Evolutionary conservation across 2,797 vertebrate species (phyloP), one percentile per base, ranked within the genome.

Genomic region (Muscicapa comitata): DNA sequence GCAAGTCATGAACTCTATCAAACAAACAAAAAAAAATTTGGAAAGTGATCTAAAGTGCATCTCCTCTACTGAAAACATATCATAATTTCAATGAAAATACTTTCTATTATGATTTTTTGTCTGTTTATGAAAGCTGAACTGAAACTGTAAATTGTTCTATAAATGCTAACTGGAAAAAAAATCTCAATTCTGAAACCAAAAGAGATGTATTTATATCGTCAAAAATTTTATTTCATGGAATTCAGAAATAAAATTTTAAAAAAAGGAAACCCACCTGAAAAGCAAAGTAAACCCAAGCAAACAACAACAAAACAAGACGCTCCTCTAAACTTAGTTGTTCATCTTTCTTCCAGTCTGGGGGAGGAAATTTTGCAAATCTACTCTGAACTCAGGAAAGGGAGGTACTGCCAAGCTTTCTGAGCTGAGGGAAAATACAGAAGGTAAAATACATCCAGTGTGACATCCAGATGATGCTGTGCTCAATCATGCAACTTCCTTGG

Each of bases 211-310:
- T 35, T 58, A 20, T 95, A 98, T 90, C 84, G 98, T 85, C 94
- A 97, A 90, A 98, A 97, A 78, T 53, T 96, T 98, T 92, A 93
- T 98, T 88, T 97, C 87, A 7, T 98, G 96, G 85, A 98, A 98
- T 91, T 97, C 96, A 21, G 97, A 98, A 97, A 94, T 98, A 45
- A 98, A 98, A 8, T 48, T 51, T 26, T 17, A 6, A 20, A 17
- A 13, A 9, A 58, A 10, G 21, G 6, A 17, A n/a, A 23, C 4
- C 9, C 25, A 29, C 24, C 19, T 40, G 17, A n/a, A 63, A n/a
- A 28, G 4, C 7, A 45, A 35, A 72, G 40, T 28, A 43, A 43
- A 37, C 11, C 12, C 9, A 54, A 53, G 12, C 15, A 40, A 58
- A 31, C 6, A n/a, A 50, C 18, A 75, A 25, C 7, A 81, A 59